Base-by-base conservation (phyloP, 2,888 invertebrate species). In the Heterodera filipjevi region DNA sequence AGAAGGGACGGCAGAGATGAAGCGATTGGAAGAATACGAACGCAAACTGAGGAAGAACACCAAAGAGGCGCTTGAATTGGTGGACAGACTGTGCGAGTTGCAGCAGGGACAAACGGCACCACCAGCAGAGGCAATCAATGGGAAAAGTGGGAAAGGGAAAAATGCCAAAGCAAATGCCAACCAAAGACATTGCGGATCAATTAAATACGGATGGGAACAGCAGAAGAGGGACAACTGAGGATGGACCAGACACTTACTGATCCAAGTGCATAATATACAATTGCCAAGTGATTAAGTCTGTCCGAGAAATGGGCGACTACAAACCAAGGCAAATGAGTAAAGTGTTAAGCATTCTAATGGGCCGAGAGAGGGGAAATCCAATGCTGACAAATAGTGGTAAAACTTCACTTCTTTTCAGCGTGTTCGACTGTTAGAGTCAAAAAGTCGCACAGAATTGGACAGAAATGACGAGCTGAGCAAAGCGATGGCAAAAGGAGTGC, bases 1-100 rank as follows among this genome's bases (percentile, higher is more conserved):
- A 53, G 46, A 46, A 30, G 64, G 30, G 12, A 32, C 64, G 22
- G 33, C 32, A 44, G 75, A 75, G 32, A 49, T 74, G 39, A 27
- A 27, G 14, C 66, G 27, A 32, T 64, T 80, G 66, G 81, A 82
- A 14, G 82, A 82, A 39, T 81, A 82, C 64, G 82, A 80, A 70
- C 71, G 74, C 32, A 79, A 78, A 35, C 49, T 82, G 39, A 71
- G 80, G 22, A 70, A 59, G 68, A 77, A 83, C 71, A 83, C 82
- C 12, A 53, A 72, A 27, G 83, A 82, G 64, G 83, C 82, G 12
- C 70, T 82, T 19, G 83, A 81, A 22, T 72, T 82, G 27, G 82
- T 82, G 49, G 78, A 82, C 68, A 33, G 72, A 44, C 71, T 82
- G 19, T 82, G 82, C 71, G 79, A 83, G 35, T 66, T 80, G 59